phyloP scores from a whole-genome alignment of 2,888 invertebrate genomes.

The Malthinus flaveolus region DNA sequence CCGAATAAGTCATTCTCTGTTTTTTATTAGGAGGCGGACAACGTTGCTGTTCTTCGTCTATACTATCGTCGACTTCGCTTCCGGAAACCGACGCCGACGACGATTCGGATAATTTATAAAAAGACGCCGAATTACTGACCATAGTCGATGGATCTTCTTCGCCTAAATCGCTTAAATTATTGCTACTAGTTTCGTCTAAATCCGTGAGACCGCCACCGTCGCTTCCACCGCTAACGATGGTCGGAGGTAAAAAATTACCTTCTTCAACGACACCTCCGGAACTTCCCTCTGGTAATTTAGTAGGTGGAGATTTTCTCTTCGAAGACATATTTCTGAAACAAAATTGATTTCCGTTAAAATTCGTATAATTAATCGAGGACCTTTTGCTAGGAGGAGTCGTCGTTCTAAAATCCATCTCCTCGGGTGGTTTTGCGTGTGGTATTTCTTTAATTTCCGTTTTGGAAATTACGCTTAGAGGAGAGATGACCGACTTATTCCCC shows the following conservation, averaged over 20 bases:
- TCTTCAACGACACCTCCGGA: constrained; percentile 55
- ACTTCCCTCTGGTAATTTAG: constrained; percentile 82
- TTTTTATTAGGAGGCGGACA: constrained; percentile 53
- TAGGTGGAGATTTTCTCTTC: constrained; percentile 95
- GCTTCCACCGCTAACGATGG: constrained; percentile 57
- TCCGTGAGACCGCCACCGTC: constrained; percentile 61
- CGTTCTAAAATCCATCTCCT: no score
- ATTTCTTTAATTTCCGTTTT: constrained; percentile 47
- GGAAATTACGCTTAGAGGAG: constrained; percentile 19
- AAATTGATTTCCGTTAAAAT: constrained; percentile 41
- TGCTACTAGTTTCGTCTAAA: constrained; percentile 62
- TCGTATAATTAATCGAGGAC: constrained; percentile 6
- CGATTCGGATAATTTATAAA: constrained; percentile 50
- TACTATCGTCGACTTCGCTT: constrained; percentile 53
- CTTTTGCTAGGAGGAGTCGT: background rate
- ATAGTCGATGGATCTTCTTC: constrained; percentile 58
- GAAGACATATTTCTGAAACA: constrained; percentile 92
- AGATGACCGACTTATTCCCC: constrained; percentile 25
- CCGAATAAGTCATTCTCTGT: constrained; percentile 48
- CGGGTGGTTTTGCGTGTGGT: constrained; percentile 33
- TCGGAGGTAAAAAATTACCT: constrained; percentile 45
- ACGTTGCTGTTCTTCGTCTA: constrained; percentile 48
- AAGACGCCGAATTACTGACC: constrained; percentile 48
- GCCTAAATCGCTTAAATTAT: constrained; percentile 63
- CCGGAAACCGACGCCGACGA: constrained; percentile 54